These are phyloP conservation scores for Tauraco erythrolophus DNA, from an alignment of 2,113 vertebrate species.

Conservation along the genomic window DNA sequence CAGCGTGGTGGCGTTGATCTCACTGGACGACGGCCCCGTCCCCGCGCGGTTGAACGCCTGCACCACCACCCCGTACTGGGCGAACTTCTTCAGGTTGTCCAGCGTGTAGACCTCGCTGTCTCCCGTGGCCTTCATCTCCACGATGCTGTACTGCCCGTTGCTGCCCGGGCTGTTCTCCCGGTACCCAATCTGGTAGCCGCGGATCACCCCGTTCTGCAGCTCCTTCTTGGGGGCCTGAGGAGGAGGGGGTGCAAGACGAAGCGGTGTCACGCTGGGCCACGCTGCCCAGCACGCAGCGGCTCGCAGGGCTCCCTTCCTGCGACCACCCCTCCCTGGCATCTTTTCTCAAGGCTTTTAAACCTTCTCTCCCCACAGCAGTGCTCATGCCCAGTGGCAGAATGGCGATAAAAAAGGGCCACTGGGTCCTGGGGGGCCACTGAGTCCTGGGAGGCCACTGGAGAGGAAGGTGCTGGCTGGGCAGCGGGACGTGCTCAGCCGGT, in stretches of 20 bases:
- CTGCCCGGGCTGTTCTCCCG: conserved; percentile 96
- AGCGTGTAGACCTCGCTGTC: conserved; percentile 97
- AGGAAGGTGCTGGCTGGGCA: background rate
- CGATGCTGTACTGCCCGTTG: conserved; percentile 97
- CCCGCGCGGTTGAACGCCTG: conserved; percentile 97
- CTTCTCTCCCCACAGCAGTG: background rate
- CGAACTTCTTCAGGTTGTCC: conserved; percentile 98
- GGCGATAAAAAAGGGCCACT: accelerated
- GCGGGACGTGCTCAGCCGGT: accelerated
- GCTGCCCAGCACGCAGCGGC: background rate
- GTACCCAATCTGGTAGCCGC: conserved; percentile 98
- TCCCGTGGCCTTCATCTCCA: conserved; percentile 98
- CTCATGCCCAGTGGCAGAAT: accelerated
- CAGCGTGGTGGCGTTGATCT: conserved; percentile 96
- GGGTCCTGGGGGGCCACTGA: background rate
- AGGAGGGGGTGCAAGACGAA: accelerated
- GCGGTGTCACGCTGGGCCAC: background rate
- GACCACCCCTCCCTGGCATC: accelerated
- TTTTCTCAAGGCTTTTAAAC: background rate
- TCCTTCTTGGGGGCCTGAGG: conserved; percentile 93
- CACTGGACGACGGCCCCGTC: conserved; percentile 94
- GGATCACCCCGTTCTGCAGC: conserved; percentile 95
- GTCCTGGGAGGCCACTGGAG: background rate
- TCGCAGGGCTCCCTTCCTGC: background rate
- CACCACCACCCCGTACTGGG: conserved; percentile 96